Percentiles rank a stretch among this genome's conserved stretches.
Evolutionary conservation across 2,113 vertebrate genomes (phyloP).

Genomic region (Sclerurus mexicanus): DNA sequence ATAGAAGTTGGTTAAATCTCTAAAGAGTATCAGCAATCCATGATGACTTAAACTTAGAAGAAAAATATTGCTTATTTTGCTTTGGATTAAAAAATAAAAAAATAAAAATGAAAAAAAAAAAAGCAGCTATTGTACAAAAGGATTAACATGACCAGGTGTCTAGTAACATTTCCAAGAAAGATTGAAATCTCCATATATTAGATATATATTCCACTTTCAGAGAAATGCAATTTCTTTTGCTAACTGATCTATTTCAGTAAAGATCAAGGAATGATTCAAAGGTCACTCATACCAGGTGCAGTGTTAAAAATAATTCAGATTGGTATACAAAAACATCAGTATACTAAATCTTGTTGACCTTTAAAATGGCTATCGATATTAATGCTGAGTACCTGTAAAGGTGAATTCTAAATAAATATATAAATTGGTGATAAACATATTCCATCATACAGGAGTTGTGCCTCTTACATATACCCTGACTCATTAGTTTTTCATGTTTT

Average conservation of each 20-base stretch:
- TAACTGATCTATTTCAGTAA: constrained; percentile 46
- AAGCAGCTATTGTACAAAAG: not conserved
- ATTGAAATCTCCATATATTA: not conserved
- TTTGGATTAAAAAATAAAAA: not conserved
- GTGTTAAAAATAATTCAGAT: constrained; percentile 46
- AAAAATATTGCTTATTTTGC: not conserved
- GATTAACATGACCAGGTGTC: not conserved
- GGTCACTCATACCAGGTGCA: constrained; percentile 55
- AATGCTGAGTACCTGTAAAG: constrained; percentile 12
- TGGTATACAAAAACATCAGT: constrained; percentile 35
- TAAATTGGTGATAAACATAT: not conserved
- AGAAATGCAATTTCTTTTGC: constrained; percentile 43
- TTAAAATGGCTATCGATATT: constrained; percentile 52
- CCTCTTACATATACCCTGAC: not conserved
- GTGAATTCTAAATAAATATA: constrained; percentile 48
- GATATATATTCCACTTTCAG: not conserved
- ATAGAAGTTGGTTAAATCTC: not conserved
- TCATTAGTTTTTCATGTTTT: constrained; percentile 39
- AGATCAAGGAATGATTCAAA: constrained; percentile 60
- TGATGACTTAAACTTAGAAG: not conserved
- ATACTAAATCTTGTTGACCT: constrained; percentile 57
- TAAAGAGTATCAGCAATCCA: not conserved
- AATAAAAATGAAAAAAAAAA: not conserved
- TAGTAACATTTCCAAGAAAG: constrained; percentile 26
- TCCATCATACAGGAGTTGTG: not conserved